phyloP scores from a whole-genome alignment of 1,140 invertebrate genomes.

The Caenorhabditis latens region DNA sequence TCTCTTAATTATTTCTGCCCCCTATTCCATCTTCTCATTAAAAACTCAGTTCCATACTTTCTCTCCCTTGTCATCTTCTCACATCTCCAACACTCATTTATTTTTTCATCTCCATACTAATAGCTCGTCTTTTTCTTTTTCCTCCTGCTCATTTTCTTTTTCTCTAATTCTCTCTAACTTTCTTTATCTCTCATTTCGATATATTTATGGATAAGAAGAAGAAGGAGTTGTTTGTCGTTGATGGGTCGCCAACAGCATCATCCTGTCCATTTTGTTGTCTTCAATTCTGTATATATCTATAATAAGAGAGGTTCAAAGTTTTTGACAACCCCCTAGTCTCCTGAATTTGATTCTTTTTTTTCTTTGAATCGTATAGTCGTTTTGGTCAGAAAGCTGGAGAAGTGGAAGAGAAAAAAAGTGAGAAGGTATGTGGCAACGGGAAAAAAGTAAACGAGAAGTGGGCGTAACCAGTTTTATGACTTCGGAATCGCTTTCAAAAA shows the following conservation, averaged over 20 bases:
- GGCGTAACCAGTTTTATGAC: neutral
- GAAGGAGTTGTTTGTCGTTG: neutral
- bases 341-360: too few species aligned
- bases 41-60: neutral
- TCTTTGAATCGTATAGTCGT: constrained; percentile 32
- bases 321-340: too few species aligned
- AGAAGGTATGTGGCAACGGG: neutral
- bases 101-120: constrained; percentile 35
- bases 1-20: too few species aligned
- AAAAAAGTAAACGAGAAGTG: neutral
- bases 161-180: neutral
- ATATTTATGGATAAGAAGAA: constrained; percentile 52
- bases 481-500: too few species aligned
- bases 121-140: neutral
- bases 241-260: neutral
- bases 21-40: neutral
- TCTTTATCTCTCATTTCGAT: neutral
- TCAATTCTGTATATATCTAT: too few species aligned
- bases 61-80: constrained; percentile 14
- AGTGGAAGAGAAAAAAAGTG: neutral
- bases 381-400: neutral
- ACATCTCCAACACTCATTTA: constrained; percentile 11
- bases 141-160: constrained; percentile 6
- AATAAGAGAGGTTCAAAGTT: too few species aligned
- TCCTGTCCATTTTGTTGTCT: neutral